Evolutionary conservation across 1,140 invertebrate species (phyloP).

Genomic region (Musca domestica): DNA sequence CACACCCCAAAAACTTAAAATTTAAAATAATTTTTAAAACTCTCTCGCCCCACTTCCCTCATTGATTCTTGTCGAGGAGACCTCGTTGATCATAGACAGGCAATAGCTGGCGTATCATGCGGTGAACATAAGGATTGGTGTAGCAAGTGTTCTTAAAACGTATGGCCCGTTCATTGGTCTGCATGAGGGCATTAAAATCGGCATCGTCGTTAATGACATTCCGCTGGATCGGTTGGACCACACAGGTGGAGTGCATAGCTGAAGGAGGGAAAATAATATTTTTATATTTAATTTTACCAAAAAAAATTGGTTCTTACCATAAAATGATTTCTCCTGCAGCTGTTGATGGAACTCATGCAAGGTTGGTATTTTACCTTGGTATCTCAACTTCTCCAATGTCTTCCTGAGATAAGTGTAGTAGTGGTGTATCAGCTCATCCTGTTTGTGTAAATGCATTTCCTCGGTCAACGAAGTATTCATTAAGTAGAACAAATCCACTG

Average conservation of each 20-base stretch:
- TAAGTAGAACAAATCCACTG: conserved; percentile 49
- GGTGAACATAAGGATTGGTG: conserved; percentile 33
- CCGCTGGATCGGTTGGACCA: conserved; percentile 38
- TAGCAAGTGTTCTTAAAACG: conserved; percentile 44
- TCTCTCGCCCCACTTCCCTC: neutral
- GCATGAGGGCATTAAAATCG: conserved; percentile 47
- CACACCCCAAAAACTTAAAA: neutral
- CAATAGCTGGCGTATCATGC: conserved; percentile 33
- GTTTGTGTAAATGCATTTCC: conserved; percentile 36
- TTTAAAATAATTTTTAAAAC: neutral
- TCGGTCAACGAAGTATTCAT: conserved; percentile 46
- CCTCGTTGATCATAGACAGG: conserved; percentile 40
- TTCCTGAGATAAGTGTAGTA: conserved; percentile 38
- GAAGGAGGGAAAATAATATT: neutral
- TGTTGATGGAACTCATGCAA: conserved; percentile 42
- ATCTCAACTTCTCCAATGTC: conserved; percentile 37
- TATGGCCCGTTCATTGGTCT: conserved; percentile 36
- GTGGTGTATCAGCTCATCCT: conserved; percentile 42
- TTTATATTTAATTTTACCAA: neutral
- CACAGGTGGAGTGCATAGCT: conserved; percentile 41
- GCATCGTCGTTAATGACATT: conserved; percentile 47
- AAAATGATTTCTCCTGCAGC: conserved; percentile 41
- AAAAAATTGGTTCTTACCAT: conserved; percentile 34
- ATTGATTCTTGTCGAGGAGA: conserved; percentile 44
- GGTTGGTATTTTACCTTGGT: conserved; percentile 38